A percentile compares a stretch with the other conserved stretches of the same genome.
These are phyloP conservation scores for Malurus cyaneus DNA, from an alignment of 2,113 vertebrate species.

Conservation along the genomic window DNA sequence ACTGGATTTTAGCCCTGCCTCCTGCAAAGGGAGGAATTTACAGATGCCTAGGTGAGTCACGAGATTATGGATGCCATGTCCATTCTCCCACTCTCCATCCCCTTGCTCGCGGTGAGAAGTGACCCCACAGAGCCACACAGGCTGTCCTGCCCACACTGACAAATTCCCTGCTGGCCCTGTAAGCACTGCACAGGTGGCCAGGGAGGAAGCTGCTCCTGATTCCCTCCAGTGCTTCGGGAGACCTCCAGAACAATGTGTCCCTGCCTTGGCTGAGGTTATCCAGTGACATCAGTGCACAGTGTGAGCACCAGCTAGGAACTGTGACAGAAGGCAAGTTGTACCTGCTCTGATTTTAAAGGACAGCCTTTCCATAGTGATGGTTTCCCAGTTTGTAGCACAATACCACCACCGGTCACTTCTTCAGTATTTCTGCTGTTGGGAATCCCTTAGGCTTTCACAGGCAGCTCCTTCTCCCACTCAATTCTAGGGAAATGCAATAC, in stretches of 20 bases:
- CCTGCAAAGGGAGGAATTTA: not conserved
- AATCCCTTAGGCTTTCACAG: not conserved
- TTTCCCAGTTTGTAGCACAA: not conserved
- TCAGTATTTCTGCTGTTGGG: not conserved
- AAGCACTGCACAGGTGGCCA: accelerated
- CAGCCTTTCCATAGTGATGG: accelerated
- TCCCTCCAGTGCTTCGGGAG: not conserved
- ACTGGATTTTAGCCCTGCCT: not conserved
- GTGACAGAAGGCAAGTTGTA: not conserved
- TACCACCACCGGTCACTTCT: not conserved
- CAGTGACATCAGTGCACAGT: not conserved
- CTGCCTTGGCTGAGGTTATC: not conserved
- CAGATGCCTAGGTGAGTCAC: not conserved
- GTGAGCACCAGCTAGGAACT: not conserved
- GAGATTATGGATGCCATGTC: not conserved
- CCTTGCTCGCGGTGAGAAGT: not conserved
- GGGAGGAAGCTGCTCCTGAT: not conserved
- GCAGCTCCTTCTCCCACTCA: not conserved
- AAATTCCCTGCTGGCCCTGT: not conserved
- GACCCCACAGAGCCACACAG: not conserved
- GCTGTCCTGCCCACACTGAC: not conserved
- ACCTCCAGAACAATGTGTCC: accelerated
- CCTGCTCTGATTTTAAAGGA: not conserved
- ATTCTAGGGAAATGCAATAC: not conserved
- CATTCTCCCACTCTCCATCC: not conserved